A percentile compares a stretch with the other conserved stretches of the same genome.
Evolutionary conservation across 2,888 invertebrate genomes (phyloP).

Genomic region (Callyntrura sp.): DNA sequence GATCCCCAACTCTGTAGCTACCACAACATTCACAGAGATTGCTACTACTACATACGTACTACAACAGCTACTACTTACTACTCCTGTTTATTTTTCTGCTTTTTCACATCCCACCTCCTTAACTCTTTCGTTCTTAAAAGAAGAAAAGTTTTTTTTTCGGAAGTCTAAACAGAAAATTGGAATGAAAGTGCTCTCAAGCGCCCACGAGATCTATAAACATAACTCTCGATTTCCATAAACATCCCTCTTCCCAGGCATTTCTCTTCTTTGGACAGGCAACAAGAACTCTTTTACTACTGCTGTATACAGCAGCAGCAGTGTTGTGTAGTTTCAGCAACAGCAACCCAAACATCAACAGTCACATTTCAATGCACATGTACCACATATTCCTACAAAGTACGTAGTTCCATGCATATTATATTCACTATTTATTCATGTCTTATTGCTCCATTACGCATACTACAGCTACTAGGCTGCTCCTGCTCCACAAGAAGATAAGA

Average conservation of each 20-base stretch:
- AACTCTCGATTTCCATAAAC: constrained; percentile 78
- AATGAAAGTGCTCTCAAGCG: constrained; percentile 77
- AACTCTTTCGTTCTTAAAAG: constrained; percentile 20
- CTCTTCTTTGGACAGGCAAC: constrained; percentile 73
- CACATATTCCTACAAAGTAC: constrained; percentile 36
- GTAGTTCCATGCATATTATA: constrained; percentile 51
- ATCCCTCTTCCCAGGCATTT: constrained; percentile 75
- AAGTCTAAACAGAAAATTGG: constrained; percentile 78
- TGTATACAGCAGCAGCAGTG: not conserved
- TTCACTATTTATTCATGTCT: constrained; percentile 46
- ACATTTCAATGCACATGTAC: constrained; percentile 73
- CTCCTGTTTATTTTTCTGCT: constrained; percentile 51
- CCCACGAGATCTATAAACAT: constrained; percentile 79
- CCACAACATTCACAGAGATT: not conserved
- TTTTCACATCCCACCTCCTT: constrained; percentile 45
- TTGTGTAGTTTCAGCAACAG: constrained; percentile 26
- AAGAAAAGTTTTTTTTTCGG: constrained; percentile 64
- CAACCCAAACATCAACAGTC: constrained; percentile 75
- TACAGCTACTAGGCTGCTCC: not conserved
- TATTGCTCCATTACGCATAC: constrained; percentile 53
- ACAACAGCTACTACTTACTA: not conserved
- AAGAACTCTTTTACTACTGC: constrained; percentile 28
- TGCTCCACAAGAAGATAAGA: constrained; percentile 11
- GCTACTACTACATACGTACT: no score
- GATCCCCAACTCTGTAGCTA: constrained; percentile 22